Conservation (phyloP, 2,888 invertebrate species). For the Drosophila silvestris region DNA sequence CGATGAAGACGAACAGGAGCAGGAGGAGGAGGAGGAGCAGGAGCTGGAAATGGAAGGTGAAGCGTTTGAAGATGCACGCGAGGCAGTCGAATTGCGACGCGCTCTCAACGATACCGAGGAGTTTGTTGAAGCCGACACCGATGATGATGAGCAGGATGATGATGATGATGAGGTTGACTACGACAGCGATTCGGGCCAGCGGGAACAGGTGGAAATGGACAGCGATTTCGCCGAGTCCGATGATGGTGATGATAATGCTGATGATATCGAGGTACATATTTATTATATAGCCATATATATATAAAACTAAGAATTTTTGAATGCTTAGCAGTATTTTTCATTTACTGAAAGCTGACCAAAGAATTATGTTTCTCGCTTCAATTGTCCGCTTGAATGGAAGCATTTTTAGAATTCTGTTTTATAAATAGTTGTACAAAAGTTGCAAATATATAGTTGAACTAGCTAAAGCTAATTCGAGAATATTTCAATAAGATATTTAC, state of each 20-base stretch:
- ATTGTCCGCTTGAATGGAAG: background rate
- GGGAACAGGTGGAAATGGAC: constrained; percentile 87
- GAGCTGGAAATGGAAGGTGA: constrained; percentile 88
- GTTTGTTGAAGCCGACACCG: constrained; percentile 82
- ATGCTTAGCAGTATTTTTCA: too few relatives aligned
- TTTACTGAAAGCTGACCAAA: background rate
- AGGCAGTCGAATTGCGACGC: constrained; percentile 85
- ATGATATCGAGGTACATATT: constrained; percentile 91
- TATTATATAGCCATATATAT: background rate
- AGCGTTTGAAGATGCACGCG: constrained; percentile 85
- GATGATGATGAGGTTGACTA: constrained; percentile 78
- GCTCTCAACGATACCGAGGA: constrained; percentile 86
- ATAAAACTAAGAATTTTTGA: too few relatives aligned
- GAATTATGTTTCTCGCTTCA: background rate
- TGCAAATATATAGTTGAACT: background rate
- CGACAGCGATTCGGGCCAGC: constrained; percentile 89
- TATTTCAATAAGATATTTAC: background rate
- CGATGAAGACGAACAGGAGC: constrained; percentile 89
- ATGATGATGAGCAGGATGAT: constrained; percentile 66
- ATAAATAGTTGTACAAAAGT: background rate
- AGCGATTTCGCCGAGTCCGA: constrained; percentile 90
- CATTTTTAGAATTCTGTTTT: background rate
- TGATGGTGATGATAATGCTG: constrained; percentile 85
- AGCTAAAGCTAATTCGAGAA: background rate
- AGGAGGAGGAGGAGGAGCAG: constrained; percentile 87